Percentiles rank a stretch among this genome's conserved stretches.
phyloP scores from a whole-genome alignment of 2,113 vertebrate species.

The Daphoenositta chrysoptera region DNA sequence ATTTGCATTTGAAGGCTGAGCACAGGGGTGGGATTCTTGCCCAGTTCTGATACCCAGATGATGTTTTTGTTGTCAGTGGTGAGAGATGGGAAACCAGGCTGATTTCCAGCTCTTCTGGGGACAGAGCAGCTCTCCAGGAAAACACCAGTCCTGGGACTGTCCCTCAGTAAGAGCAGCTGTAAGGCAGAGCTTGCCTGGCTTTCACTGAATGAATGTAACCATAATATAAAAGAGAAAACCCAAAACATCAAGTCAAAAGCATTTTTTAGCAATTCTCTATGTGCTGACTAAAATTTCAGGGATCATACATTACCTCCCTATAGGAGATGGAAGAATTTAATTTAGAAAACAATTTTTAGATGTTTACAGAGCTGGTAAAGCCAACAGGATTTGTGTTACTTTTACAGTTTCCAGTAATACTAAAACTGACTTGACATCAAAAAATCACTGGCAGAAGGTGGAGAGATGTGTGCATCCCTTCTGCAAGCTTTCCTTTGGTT shows the following conservation, averaged over 20 bases:
- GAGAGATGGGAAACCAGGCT: background rate
- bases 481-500: background rate
- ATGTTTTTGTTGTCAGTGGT: background rate
- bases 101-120: background rate
- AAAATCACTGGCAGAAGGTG: background rate
- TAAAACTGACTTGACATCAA: background rate
- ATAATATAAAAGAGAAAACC: background rate
- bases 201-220: background rate
- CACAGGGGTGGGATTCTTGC: background rate
- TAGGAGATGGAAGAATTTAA: background rate
- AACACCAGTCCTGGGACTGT: background rate
- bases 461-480: background rate
- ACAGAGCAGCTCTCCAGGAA: background rate
- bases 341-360: background rate
- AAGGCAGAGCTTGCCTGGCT: background rate
- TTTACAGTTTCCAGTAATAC: background rate
- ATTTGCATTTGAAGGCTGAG: background rate
- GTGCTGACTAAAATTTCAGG: background rate
- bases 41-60: background rate
- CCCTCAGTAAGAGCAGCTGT: background rate
- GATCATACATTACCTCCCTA: background rate
- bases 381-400: background rate
- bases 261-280: background rate
- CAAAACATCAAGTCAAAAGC: background rate
- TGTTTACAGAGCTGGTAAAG: background rate